Conservation (phyloP, 37 sponge, comb jelly and placozoan species). For the Amphimedon queenslandica region DNA sequence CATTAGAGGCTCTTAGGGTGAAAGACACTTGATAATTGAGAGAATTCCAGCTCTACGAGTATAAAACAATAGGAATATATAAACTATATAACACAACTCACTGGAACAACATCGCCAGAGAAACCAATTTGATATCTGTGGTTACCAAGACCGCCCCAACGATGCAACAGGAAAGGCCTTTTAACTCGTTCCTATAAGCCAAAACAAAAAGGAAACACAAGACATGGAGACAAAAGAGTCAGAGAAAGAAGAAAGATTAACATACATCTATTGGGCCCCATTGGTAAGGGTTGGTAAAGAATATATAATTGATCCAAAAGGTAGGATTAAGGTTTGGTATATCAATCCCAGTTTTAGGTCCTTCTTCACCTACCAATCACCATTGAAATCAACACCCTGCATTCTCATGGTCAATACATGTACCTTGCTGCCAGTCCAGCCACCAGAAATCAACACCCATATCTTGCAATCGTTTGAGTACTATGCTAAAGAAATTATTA, state of each 20-base stretch:
- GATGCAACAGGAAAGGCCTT: conserved; percentile 55
- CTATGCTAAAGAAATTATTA: conserved; percentile 56
- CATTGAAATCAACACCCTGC: no score
- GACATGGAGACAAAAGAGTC: no score
- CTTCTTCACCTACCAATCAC: no score
- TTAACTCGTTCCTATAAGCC: conserved; percentile 9
- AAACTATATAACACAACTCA: conserved; percentile 3
- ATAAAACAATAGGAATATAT: not conserved
- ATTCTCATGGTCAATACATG: no score
- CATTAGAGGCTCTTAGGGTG: conserved; percentile 71
- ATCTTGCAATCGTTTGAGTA: conserved; percentile 41
- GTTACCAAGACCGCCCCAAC: conserved; percentile 80
- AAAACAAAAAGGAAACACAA: no score
- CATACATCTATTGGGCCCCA: conserved; percentile 47
- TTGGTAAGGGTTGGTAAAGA: conserved; percentile 72
- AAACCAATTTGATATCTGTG: conserved; percentile 76
- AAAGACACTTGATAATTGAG: conserved; percentile 72
- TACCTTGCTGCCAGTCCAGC: conserved; percentile 88
- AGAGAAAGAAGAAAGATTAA: no score
- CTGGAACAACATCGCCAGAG: conserved; percentile 76
- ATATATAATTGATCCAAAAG: conserved; percentile 73
- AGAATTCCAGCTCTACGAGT: conserved; percentile 52
- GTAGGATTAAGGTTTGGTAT: conserved; percentile 68
- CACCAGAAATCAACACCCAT: conserved; percentile 85
- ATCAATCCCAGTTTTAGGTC: no score